Evolutionary conservation across 2,888 invertebrate genomes (phyloP).

Genomic region (Dynastes grantii): DNA sequence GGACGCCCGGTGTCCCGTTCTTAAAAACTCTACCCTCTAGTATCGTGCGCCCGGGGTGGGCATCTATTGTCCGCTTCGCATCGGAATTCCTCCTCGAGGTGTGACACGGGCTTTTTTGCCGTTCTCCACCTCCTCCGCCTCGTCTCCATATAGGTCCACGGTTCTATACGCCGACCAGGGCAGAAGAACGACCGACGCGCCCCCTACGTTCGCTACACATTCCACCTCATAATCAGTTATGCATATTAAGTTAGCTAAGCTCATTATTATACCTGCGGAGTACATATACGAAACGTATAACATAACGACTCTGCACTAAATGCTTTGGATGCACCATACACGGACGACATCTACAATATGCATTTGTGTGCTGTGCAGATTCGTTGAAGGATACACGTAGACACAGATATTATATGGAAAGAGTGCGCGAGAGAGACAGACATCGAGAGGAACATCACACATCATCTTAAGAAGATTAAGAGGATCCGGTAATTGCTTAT

Average conservation of each 20-base stretch:
- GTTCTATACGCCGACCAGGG: slow-evolving; percentile 42
- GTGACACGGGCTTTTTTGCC: slow-evolving; percentile 56
- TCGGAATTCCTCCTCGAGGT: slow-evolving; percentile 62
- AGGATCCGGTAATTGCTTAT: slow-evolving; percentile 60
- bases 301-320: slow-evolving; percentile 15
- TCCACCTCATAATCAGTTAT: slow-evolving; percentile 69
- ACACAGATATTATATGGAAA: slow-evolving; percentile 18
- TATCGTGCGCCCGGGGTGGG: slow-evolving; percentile 59
- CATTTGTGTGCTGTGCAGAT: slow-evolving; percentile 54
- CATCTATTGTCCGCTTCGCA: slow-evolving; percentile 61
- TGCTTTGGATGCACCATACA: slow-evolving; percentile 17
- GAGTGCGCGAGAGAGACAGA: slow-evolving; percentile 1
- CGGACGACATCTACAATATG: slow-evolving; percentile 56
- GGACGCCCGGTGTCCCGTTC: slow-evolving; percentile 58
- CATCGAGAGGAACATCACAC: neutral
- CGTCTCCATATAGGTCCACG: slow-evolving; percentile 54
- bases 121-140: slow-evolving; percentile 57
- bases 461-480: slow-evolving; percentile 60
- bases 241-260: slow-evolving; percentile 70
- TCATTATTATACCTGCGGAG: slow-evolving; percentile 70
- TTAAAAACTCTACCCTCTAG: slow-evolving; percentile 32
- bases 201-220: slow-evolving; percentile 60
- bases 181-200: slow-evolving; percentile 45
- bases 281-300: slow-evolving; percentile 56
- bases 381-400: slow-evolving; percentile 53